Base-by-base conservation (phyloP, 2,113 vertebrate genomes). In the Pseudorhombus dupliciocellatus region DNA sequence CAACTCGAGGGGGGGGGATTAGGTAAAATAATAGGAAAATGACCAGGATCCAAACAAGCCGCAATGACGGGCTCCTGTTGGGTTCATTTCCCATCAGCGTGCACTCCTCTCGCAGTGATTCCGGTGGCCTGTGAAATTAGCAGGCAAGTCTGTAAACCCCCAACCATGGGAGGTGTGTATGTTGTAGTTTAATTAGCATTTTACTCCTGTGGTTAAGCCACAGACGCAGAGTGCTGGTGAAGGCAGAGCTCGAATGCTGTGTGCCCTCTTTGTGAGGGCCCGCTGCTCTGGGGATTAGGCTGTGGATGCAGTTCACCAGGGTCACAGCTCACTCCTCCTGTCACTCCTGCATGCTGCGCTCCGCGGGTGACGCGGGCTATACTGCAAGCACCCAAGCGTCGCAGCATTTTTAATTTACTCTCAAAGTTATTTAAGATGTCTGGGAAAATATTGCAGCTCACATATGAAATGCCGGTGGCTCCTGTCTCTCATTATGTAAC, bases 71-170 rank as follows among this genome's bases (percentile, higher is more conserved):
- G 42, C 77, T 61, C 58, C 66, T 8, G 26, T 59, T 26, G 70
- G 40, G 26, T 46, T 46, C 42, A 46, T 37, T 37, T 37, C 34
- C 12, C 34, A 12, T 11, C 34, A 1, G 34, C 34, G 11, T 12
- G 34, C 34, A 37, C 51, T 76, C 79, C 63, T 70, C 61, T 68
- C 66, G 54, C 76, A 57, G 80, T 75, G 74, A 90, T 89, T 87
- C 86, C 68, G 56, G 75, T 7, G 4, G 77, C 68, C 84, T 75
- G 84, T 92, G 85, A 92, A 90, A 90, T 93, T 89, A 90, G 89
- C 75, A 14, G 76, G 78, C 54, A 2, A 31, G 84, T 37, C 84
- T 77, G 80, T 88, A 90, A 89, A 91, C 53, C 50, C 50, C 34
- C 73, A 87, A 73, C 77, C 61, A 30, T 74, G 74, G 77, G 75